These are phyloP conservation scores for Taphrorychus bicolor DNA, from an alignment of 2,888 invertebrate species.

Conservation along the genomic window DNA sequence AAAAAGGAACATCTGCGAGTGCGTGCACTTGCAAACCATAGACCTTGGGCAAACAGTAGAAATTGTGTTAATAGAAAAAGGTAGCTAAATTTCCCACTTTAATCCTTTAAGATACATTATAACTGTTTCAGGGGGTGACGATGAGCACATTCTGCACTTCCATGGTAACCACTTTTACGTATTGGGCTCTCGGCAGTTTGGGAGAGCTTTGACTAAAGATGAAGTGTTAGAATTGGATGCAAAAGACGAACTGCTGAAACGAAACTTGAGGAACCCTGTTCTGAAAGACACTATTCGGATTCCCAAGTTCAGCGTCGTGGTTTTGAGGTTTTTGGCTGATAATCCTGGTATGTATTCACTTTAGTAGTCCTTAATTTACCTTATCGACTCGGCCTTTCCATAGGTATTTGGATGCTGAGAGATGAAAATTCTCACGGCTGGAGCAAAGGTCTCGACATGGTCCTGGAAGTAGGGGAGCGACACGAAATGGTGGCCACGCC, in stretches of 20 bases:
- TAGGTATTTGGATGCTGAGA: slow-evolving; percentile 82
- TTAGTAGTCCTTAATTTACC: not conserved
- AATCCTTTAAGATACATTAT: not conserved
- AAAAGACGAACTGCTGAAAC: slow-evolving; percentile 62
- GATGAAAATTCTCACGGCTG: slow-evolving; percentile 78
- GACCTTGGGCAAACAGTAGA: slow-evolving; percentile 75
- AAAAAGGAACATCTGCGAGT: slow-evolving; percentile 67
- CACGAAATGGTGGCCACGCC: slow-evolving; percentile 73
- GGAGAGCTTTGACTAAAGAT: slow-evolving; percentile 62
- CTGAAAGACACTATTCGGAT: slow-evolving; percentile 78
- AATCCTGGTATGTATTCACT: slow-evolving; percentile 68
- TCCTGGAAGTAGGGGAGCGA: slow-evolving; percentile 74
- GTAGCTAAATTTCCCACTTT: slow-evolving; percentile 58
- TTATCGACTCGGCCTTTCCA: no score
- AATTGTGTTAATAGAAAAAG: slow-evolving; percentile 77
- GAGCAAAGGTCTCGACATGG: slow-evolving; percentile 77
- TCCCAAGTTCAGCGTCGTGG: slow-evolving; percentile 73
- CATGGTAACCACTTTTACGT: slow-evolving; percentile 79
- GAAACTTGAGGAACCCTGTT: slow-evolving; percentile 69
- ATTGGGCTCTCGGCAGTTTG: slow-evolving; percentile 66
- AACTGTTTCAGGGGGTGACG: slow-evolving; percentile 64
- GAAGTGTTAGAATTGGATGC: slow-evolving; percentile 66
- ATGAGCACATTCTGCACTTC: slow-evolving; percentile 75
- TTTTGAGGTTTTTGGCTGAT: slow-evolving; percentile 74
- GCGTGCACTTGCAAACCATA: slow-evolving; percentile 75